Evolutionary conservation across 2,797 vertebrate genomes (phyloP).

Genomic region (Lacerta bilineata): DNA sequence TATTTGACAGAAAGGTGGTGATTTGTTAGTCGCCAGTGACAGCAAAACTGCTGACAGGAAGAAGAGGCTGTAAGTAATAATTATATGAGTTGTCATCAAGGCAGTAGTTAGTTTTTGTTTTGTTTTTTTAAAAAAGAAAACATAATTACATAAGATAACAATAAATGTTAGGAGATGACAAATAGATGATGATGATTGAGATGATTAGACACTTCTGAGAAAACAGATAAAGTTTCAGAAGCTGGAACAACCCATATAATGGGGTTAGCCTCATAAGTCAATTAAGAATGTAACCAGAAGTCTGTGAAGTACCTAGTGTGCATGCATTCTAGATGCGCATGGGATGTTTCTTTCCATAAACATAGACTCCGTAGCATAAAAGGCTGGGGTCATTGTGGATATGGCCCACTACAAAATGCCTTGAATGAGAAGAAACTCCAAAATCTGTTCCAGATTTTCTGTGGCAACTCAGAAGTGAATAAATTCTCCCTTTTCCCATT

Average conservation of each 20-base stretch:
- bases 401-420: no score
- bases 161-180: conserved; percentile 5
- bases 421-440: neutral
- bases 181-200: conserved; percentile 1
- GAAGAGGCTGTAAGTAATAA: conserved; percentile 20
- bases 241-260: conserved; percentile 3
- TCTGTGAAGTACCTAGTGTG: conserved; percentile 18
- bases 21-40: neutral
- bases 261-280: neutral
- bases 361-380: neutral
- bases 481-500: neutral
- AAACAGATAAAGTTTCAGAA: neutral
- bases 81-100: conserved; percentile 14
- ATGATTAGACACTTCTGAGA: neutral
- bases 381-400: no score
- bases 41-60: conserved; percentile 11
- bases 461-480: neutral
- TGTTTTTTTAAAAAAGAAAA: neutral
- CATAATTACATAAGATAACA: neutral
- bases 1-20: neutral
- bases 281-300: conserved; percentile 11
- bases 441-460: neutral
- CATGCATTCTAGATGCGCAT: neutral
- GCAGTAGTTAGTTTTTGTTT: neutral
- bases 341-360: neutral